Percentiles rank a stretch among this genome's conserved stretches.
phyloP scores from a whole-genome alignment of 92 coral and sea anemone species.

The Umimayanthus kanabou region DNA sequence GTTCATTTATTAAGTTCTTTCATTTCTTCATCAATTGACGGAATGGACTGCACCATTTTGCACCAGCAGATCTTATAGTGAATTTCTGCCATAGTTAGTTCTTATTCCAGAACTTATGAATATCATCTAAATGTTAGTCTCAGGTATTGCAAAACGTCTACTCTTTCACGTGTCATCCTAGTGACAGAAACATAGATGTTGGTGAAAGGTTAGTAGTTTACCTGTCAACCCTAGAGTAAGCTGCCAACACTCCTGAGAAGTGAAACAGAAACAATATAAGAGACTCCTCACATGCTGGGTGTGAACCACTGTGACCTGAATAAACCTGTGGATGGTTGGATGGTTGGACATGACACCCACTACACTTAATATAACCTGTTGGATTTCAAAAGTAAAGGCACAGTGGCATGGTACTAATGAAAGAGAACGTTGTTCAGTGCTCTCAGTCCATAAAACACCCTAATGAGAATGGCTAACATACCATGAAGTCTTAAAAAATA shows the following conservation, averaged over 20 bases:
- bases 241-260: conserved; percentile 73
- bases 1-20: too few relatives aligned
- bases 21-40: too few relatives aligned
- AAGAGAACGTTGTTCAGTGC: neutral
- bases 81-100: too few relatives aligned
- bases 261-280: neutral
- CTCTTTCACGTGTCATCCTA: neutral
- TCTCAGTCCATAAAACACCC: too few relatives aligned
- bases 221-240: conserved; percentile 83
- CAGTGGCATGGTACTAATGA: neutral
- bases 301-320: neutral
- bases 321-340: neutral
- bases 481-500: too few relatives aligned
- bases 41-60: too few relatives aligned
- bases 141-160: too few relatives aligned
- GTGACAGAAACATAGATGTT: too few relatives aligned
- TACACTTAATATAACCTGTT: neutral
- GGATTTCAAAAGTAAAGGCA: neutral
- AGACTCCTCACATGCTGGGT: neutral
- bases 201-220: conserved; percentile 1
- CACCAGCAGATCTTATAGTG: too few relatives aligned
- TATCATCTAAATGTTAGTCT: too few relatives aligned
- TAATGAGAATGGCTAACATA: too few relatives aligned
- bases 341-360: neutral
- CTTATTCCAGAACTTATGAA: too few relatives aligned